A percentile compares a stretch with the other conserved stretches of the same genome.
phyloP scores from a whole-genome alignment of 1,140 invertebrate species.

The Holotrichia oblita region DNA sequence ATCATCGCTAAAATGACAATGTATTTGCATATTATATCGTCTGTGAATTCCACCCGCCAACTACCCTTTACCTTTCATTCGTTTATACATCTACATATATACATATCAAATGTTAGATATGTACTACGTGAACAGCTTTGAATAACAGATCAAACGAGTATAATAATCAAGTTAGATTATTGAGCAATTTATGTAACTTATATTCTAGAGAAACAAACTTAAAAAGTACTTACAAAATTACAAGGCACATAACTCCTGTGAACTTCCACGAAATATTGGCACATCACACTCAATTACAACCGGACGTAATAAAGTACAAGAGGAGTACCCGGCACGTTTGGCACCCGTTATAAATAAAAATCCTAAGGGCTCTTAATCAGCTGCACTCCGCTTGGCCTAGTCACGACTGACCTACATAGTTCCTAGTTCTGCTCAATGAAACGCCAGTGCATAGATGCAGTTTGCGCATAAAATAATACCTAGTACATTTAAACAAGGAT shows the following conservation, averaged over 20 bases:
- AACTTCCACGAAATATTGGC: background rate
- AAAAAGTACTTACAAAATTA: too few species aligned
- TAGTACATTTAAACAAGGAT: too few species aligned
- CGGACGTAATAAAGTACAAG: background rate
- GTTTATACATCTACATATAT: constrained; percentile 14
- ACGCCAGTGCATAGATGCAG: constrained; percentile 29
- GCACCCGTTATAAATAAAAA: background rate
- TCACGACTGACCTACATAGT: constrained; percentile 33
- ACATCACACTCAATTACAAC: background rate
- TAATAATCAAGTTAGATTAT: too few species aligned
- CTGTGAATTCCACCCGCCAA: constrained; percentile 1
- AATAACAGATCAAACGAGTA: too few species aligned
- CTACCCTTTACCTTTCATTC: background rate
- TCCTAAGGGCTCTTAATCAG: background rate
- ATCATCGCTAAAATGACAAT: background rate
- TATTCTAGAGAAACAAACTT: too few species aligned
- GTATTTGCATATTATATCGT: constrained; percentile 3
- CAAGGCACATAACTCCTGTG: background rate
- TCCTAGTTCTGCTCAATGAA: constrained; percentile 28
- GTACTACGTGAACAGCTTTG: too few species aligned
- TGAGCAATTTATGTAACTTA: too few species aligned
- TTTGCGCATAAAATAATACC: background rate
- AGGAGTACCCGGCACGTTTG: background rate
- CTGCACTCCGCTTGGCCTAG: constrained; percentile 26
- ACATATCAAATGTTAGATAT: background rate